Percentiles rank a stretch among this genome's conserved stretches.
These are phyloP conservation scores for Pangasius macronema DNA, from an alignment of 2,797 vertebrate species.

Conservation along the genomic window DNA sequence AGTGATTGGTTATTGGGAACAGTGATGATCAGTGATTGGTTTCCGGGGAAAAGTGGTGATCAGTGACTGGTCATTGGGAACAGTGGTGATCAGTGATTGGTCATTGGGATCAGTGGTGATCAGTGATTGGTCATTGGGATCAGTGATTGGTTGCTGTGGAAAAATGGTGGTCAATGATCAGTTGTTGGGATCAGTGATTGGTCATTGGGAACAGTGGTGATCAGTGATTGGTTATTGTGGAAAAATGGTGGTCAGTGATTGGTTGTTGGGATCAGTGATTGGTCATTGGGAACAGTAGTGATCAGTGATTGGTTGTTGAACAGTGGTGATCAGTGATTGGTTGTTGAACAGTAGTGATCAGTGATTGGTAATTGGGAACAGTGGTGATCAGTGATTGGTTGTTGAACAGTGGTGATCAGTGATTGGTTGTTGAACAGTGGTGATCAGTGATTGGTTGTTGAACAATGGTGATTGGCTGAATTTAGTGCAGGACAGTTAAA, in stretches of 20 bases:
- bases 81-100: neutral
- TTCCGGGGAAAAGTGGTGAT: neutral
- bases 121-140: neutral
- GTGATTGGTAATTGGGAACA: neutral
- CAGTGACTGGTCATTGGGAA: neutral
- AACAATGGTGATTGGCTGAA: neutral
- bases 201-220: neutral
- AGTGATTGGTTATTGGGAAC: neutral
- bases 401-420: neutral
- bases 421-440: neutral
- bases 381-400: neutral
- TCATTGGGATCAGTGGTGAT: neutral
- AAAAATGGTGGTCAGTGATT: neutral
- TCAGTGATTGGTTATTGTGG: neutral
- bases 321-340: neutral
- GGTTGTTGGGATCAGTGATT: neutral
- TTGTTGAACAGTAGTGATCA: neutral
- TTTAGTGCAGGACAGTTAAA: neutral
- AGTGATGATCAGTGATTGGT: neutral
- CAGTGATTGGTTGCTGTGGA: neutral
- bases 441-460: neutral
- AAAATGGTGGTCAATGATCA: neutral
- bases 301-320: neutral
- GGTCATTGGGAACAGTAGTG: too few species aligned
- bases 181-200: neutral